phyloP scores from a whole-genome alignment of 2,113 vertebrate genomes.

The Oryzias celebensis region DNA sequence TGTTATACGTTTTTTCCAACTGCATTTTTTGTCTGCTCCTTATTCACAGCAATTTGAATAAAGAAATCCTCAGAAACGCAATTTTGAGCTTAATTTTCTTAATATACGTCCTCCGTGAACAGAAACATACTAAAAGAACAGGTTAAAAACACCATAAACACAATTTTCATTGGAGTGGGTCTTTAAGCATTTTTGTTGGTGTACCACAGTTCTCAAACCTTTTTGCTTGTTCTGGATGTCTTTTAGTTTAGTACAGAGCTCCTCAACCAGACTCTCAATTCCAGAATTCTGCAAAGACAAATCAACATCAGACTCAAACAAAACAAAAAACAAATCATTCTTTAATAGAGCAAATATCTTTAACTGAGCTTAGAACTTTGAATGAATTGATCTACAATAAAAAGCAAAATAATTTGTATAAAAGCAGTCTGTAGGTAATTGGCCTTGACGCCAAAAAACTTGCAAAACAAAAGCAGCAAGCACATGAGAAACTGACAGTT shows the following conservation, averaged over 20 bases:
- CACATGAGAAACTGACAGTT: conserved; percentile 23
- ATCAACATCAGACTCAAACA: conserved; percentile 27
- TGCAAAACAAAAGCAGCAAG: no score
- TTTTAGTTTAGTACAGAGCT: conserved; percentile 97
- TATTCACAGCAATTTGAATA: no score
- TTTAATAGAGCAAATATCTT: not conserved
- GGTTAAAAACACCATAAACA: not conserved
- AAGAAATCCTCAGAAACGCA: no score
- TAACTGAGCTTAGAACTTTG: not conserved
- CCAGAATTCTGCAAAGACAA: conserved; percentile 86
- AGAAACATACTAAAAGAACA: not conserved
- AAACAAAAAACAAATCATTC: not conserved
- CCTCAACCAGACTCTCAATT: conserved; percentile 97
- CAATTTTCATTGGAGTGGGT: not conserved
- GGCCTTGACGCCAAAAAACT: no score
- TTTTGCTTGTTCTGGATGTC: conserved; percentile 96
- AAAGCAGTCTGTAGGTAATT: no score
- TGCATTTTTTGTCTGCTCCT: no score
- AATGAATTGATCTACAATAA: no score
- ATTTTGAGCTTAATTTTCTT: no score
- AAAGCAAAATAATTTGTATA: no score
- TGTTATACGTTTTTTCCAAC: no score
- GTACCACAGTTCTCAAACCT: conserved; percentile 74
- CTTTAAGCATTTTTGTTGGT: no score
- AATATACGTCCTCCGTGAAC: no score